A percentile compares a stretch with the other conserved stretches of the same genome.
Evolutionary conservation across 2,888 invertebrate genomes (phyloP).

Genomic region (Synergus itoensis): DNA sequence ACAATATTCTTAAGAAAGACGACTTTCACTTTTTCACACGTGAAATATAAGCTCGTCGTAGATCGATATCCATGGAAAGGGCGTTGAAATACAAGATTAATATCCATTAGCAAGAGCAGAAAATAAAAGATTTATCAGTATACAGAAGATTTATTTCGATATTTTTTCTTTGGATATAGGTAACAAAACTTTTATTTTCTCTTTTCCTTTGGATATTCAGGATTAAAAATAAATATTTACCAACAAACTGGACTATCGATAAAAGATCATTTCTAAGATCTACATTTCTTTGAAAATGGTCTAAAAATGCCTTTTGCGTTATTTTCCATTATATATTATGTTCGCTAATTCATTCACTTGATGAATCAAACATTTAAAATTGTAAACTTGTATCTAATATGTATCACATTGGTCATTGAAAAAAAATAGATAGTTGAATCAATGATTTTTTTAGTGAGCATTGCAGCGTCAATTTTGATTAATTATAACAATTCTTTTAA

Average conservation of each 20-base stretch:
- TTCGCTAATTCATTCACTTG: not conserved
- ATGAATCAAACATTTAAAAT: conserved; percentile 42
- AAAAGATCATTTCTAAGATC: not conserved
- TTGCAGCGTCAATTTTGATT: not conserved
- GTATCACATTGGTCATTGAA: not conserved
- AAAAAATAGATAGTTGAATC: not conserved
- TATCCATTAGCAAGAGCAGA: not conserved
- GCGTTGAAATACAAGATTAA: not conserved
- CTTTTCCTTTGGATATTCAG: not conserved
- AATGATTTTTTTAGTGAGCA: not conserved
- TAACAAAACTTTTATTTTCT: not conserved
- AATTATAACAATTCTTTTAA: not conserved
- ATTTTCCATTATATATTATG: not conserved
- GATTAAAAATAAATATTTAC: not conserved
- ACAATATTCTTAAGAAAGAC: not conserved
- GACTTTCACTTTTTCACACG: conserved; percentile 13
- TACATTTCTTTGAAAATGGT: conserved; percentile 3
- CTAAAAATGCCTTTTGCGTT: not conserved
- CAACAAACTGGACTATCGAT: not conserved
- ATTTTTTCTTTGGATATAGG: not conserved
- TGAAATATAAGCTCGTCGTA: conserved; percentile 22
- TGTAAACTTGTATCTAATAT: conserved; percentile 58
- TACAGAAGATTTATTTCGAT: too few relatives aligned
- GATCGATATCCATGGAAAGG: not conserved
- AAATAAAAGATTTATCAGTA: not conserved